phyloP scores from a whole-genome alignment of 1,140 invertebrate genomes.

The Trichonephila clavipes region DNA sequence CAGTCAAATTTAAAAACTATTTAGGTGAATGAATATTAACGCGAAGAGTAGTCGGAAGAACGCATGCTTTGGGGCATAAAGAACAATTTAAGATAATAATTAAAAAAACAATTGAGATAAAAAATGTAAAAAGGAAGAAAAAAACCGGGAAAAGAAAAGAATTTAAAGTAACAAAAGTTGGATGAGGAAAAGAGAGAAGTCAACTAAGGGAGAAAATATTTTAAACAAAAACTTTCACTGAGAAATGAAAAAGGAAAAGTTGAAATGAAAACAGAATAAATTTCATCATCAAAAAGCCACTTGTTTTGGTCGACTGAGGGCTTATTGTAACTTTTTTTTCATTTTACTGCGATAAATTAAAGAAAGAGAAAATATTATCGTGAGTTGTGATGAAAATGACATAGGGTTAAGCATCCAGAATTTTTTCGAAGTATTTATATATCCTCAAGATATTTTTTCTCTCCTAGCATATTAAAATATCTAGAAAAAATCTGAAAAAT shows the following conservation, averaged over 20 bases:
- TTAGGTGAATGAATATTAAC: background rate
- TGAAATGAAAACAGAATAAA: slow-evolving; percentile 42
- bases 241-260: slow-evolving; percentile 10
- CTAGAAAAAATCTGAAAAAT: background rate
- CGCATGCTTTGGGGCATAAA: background rate
- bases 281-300: slow-evolving; percentile 61
- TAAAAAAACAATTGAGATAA: background rate
- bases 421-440: background rate
- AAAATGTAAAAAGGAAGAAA: too few species aligned
- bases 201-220: background rate
- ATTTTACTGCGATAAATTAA: slow-evolving; percentile 21
- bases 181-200: background rate
- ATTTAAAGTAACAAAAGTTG: background rate
- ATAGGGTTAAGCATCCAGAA: background rate
- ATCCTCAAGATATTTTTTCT: background rate
- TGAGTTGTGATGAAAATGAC: slow-evolving; percentile 36
- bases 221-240: background rate
- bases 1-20: background rate
- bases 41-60: background rate
- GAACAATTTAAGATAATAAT: background rate
- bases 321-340: background rate
- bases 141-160: background rate
- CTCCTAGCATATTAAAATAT: background rate
- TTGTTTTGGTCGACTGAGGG: slow-evolving; percentile 51
- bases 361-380: slow-evolving; percentile 23